A percentile compares a stretch with the other conserved stretches of the same genome.
Evolutionary conservation across 2,888 invertebrate species (phyloP).

Genomic region (Herminia tarsipennalis): DNA sequence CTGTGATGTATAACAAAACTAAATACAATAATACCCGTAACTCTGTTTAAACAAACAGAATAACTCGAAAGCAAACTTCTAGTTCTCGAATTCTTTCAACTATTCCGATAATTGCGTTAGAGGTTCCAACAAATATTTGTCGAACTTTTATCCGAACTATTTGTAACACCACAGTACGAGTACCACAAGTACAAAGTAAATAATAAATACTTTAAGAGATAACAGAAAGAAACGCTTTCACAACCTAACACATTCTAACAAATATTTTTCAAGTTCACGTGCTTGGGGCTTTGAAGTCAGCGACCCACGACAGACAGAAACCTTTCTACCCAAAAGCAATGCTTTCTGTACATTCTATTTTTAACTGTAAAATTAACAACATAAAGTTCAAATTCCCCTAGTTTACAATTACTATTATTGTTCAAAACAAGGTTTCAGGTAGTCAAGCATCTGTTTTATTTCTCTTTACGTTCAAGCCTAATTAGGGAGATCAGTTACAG

Average conservation of each 20-base stretch:
- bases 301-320: slow-evolving; percentile 7
- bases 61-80: slow-evolving; percentile 7
- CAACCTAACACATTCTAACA: slow-evolving; percentile 24
- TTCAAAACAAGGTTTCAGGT: slow-evolving; percentile 4
- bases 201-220: slow-evolving; percentile 25
- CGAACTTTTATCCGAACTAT: slow-evolving; percentile 11
- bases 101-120: slow-evolving; percentile 25
- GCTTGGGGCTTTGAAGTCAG: slow-evolving; percentile 11
- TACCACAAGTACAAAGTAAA: slow-evolving; percentile 23
- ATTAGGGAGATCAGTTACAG: slow-evolving; percentile 7
- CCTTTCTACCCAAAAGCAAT: background rate
- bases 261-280: slow-evolving; percentile 32
- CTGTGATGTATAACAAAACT: too few species aligned
- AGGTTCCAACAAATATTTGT: slow-evolving; percentile 19
- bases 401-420: background rate
- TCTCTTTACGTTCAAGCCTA: slow-evolving; percentile 6
- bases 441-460: slow-evolving; percentile 23
- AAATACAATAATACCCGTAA: background rate
- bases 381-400: background rate
- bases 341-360: background rate
- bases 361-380: background rate
- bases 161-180: slow-evolving; percentile 9
- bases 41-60: background rate
- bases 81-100: slow-evolving; percentile 20
- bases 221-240: slow-evolving; percentile 28